A percentile compares a stretch with the other conserved stretches of the same genome.
Evolutionary conservation across 2,888 invertebrate genomes (phyloP).

Genomic region (Athalia circularis): DNA sequence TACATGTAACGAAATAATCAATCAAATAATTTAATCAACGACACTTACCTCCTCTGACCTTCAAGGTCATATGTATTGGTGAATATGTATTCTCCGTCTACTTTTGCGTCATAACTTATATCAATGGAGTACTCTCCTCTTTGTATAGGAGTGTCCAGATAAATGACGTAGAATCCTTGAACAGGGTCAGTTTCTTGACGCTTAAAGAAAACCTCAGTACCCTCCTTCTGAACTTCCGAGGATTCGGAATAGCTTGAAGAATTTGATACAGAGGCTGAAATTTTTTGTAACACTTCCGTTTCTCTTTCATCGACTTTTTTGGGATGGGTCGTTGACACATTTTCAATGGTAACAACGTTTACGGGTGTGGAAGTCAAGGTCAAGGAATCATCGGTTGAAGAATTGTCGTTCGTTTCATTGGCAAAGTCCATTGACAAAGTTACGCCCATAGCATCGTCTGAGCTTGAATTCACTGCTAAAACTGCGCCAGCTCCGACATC

Average conservation of each 20-base stretch:
- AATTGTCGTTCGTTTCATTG: not conserved
- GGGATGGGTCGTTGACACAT: not conserved
- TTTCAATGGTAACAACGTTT: not conserved
- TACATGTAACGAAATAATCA: not conserved
- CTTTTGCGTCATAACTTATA: constrained; percentile 61
- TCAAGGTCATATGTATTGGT: constrained; percentile 7
- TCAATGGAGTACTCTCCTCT: constrained; percentile 62
- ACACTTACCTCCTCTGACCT: constrained; percentile 14
- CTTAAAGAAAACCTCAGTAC: constrained; percentile 54
- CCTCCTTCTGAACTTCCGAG: constrained; percentile 1
- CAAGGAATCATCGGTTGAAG: not conserved
- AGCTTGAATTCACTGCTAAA: not conserved
- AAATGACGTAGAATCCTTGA: constrained; percentile 59
- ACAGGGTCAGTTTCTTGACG: constrained; percentile 58
- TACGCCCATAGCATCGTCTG: not conserved
- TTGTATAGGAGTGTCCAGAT: constrained; percentile 52
- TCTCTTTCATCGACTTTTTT: not conserved
- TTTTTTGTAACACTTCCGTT: constrained; percentile 1
- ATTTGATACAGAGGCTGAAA: not conserved
- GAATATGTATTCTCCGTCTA: constrained; percentile 42
- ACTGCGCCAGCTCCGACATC: not conserved
- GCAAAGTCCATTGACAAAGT: not conserved
- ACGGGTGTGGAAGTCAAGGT: not conserved
- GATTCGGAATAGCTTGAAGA: not conserved
- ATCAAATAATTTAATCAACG: not conserved